Conservation (phyloP, 2,113 vertebrate genomes). For the Hylia prasina region DNA sequence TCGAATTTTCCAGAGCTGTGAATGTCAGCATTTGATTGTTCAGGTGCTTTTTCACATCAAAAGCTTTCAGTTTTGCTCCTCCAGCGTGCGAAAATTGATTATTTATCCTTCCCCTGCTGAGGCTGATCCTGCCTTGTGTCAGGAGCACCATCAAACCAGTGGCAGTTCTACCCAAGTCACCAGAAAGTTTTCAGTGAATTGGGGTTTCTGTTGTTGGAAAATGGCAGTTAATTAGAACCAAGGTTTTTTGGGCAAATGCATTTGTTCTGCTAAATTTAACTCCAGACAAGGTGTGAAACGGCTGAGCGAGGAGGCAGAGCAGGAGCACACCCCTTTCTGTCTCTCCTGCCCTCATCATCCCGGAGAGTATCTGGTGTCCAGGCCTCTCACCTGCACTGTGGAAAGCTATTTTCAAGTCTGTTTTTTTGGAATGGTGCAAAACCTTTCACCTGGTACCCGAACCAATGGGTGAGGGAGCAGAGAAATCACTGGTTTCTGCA, state of each 20-base stretch:
- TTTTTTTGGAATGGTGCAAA: not conserved
- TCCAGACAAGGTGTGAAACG: not conserved
- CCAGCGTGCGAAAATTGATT: not conserved
- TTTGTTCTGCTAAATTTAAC: slow-evolving; percentile 48
- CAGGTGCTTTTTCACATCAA: slow-evolving; percentile 32
- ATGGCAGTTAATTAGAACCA: slow-evolving; percentile 32
- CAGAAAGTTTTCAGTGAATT: not conserved
- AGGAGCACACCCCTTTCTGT: not conserved
- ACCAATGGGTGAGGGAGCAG: not conserved
- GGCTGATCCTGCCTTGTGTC: slow-evolving; percentile 30
- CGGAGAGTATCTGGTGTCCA: not conserved
- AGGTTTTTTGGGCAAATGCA: not conserved
- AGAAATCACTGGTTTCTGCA: not conserved
- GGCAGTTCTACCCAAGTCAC: not conserved
- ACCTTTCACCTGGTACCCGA: not conserved
- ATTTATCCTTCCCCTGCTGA: not conserved
- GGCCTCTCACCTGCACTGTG: not conserved
- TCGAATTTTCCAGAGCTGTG: not conserved
- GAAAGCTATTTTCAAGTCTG: not conserved
- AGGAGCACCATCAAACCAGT: slow-evolving; percentile 2
- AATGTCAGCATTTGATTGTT: not conserved
- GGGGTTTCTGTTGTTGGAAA: slow-evolving; percentile 21
- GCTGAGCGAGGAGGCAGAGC: not conserved
- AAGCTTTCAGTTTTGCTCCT: not conserved
- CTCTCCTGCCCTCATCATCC: not conserved